A percentile compares a stretch with the other conserved stretches of the same genome.
Conservation (phyloP, 2,888 invertebrate species). For the Agonopterix alstromeriana region DNA sequence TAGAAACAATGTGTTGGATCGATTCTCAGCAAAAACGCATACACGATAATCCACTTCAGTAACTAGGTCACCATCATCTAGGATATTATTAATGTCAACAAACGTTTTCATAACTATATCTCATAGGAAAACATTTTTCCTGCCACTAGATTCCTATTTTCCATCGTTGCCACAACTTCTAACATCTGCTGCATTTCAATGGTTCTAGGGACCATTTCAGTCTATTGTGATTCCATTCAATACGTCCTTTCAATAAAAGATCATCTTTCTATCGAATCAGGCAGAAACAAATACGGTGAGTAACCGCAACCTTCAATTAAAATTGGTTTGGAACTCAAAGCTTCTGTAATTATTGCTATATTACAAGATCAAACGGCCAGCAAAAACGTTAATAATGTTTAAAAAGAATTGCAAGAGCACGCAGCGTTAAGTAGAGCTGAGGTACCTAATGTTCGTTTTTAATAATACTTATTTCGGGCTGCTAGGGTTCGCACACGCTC, state of each 20-base stretch:
- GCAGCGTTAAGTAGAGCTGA: slow-evolving; percentile 13
- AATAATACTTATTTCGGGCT: slow-evolving; percentile 41
- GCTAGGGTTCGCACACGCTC: slow-evolving; percentile 28
- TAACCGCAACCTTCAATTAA: slow-evolving; percentile 3
- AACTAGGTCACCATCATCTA: too few relatives aligned
- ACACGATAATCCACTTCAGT: too few relatives aligned
- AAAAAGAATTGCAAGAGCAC: slow-evolving; percentile 13
- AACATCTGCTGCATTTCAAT: slow-evolving; percentile 27
- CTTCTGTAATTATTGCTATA: slow-evolving; percentile 2
- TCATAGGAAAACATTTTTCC: background rate
- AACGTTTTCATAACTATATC: background rate
- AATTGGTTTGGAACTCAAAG: background rate
- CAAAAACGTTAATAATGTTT: slow-evolving; percentile 10
- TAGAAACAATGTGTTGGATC: too few relatives aligned
- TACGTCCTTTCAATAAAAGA: slow-evolving; percentile 18
- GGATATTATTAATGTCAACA: background rate
- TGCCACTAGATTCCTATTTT: background rate
- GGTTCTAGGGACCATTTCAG: slow-evolving; percentile 20
- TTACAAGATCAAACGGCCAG: slow-evolving; percentile 1
- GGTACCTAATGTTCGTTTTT: slow-evolving; percentile 36
- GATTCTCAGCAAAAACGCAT: too few relatives aligned
- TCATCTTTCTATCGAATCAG: slow-evolving; percentile 3
- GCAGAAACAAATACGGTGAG: slow-evolving; percentile 1
- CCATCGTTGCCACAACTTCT: slow-evolving; percentile 12
- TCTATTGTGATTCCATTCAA: slow-evolving; percentile 23